phyloP scores from a whole-genome alignment of 2,113 vertebrate species.

The Bucco capensis region DNA sequence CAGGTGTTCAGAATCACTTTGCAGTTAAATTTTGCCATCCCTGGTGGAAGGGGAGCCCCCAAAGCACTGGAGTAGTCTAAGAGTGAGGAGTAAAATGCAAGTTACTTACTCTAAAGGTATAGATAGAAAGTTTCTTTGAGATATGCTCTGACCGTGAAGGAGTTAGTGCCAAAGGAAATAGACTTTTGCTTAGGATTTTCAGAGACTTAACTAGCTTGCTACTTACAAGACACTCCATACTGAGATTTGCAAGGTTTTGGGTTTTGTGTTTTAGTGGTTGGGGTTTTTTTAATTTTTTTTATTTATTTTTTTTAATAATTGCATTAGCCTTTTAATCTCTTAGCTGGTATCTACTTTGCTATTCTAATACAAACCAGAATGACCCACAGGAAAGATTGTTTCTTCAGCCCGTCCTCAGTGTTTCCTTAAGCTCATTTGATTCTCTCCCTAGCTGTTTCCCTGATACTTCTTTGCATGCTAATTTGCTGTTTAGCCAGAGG shows the following conservation, averaged over 20 bases:
- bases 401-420: conserved; percentile 29
- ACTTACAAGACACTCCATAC: not conserved
- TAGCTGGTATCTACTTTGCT: conserved; percentile 53
- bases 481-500: conserved; percentile 41
- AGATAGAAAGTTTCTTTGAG: conserved; percentile 15
- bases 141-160: conserved; percentile 35
- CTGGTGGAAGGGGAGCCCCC: not conserved
- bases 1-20: conserved; percentile 20
- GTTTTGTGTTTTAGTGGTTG: not conserved
- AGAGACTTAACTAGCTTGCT: not conserved
- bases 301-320: not conserved
- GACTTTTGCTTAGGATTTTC: conserved; percentile 10
- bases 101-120: not conserved
- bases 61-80: not conserved
- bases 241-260: conserved; percentile 20
- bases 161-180: conserved; percentile 59
- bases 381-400: conserved; percentile 33
- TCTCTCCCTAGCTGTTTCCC: conserved; percentile 1
- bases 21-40: conserved; percentile 21
- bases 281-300: not conserved
- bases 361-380: conserved; percentile 42
- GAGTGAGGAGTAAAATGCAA: conserved; percentile 3
- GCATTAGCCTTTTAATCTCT: conserved; percentile 30
- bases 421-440: conserved; percentile 13
- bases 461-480: conserved; percentile 60